Evolutionary conservation across 2,797 vertebrate genomes (phyloP).

Genomic region (Sebastolobus altivelis): DNA sequence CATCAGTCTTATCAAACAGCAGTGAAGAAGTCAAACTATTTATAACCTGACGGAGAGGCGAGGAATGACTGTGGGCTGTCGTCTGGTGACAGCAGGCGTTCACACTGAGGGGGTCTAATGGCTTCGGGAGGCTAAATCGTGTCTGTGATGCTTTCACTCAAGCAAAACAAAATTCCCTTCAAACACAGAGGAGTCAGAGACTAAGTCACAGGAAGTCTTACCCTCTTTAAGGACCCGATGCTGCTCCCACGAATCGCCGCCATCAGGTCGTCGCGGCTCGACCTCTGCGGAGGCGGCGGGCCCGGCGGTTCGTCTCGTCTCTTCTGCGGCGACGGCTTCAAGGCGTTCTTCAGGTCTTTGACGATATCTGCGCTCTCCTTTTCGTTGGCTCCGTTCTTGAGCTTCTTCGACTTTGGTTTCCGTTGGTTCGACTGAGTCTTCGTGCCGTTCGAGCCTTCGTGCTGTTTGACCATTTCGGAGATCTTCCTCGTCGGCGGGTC

Average conservation of each 20-base stretch:
- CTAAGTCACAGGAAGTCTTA: slow-evolving; percentile 70
- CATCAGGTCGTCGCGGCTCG: slow-evolving; percentile 89
- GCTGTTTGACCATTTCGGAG: slow-evolving; percentile 88
- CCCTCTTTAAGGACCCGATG: slow-evolving; percentile 86
- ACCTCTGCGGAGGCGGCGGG: slow-evolving; percentile 84
- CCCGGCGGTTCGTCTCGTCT: slow-evolving; percentile 81
- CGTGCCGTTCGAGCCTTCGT: slow-evolving; percentile 79
- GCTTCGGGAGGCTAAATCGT: slow-evolving; percentile 34
- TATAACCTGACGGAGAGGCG: slow-evolving; percentile 50
- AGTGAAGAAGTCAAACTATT: slow-evolving; percentile 58
- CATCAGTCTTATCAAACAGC: slow-evolving; percentile 54
- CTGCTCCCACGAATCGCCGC: slow-evolving; percentile 90
- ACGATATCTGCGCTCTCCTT: slow-evolving; percentile 84
- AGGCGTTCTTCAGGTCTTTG: slow-evolving; percentile 88
- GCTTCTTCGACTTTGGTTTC: slow-evolving; percentile 84
- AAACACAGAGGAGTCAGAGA: background rate
- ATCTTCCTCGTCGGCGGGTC: slow-evolving; percentile 85
- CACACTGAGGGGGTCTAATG: slow-evolving; percentile 24
- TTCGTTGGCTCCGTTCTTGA: slow-evolving; percentile 87
- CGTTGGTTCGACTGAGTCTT: slow-evolving; percentile 83
- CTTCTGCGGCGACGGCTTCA: slow-evolving; percentile 86
- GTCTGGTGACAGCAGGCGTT: slow-evolving; percentile 37
- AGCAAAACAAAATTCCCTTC: slow-evolving; percentile 4
- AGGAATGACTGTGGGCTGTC: slow-evolving; percentile 52
- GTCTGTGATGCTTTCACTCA: slow-evolving; percentile 12